These are phyloP conservation scores for Hylomyscus alleni DNA, from an alignment of 2,797 vertebrate genomes.

Conservation along the genomic window DNA sequence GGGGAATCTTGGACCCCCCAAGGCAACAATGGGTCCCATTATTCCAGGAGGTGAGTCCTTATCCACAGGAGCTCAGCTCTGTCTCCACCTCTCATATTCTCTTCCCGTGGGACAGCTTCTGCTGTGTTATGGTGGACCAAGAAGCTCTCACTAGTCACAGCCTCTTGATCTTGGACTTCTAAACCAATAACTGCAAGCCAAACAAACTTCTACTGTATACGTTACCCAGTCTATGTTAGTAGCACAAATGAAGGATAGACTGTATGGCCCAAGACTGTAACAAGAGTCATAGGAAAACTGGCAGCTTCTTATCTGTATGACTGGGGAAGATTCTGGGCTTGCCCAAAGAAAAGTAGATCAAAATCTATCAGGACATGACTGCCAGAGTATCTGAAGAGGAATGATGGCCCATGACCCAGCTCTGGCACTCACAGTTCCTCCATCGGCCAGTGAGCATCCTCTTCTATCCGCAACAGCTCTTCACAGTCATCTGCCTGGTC, in stretches of 20 bases:
- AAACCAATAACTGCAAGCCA: background rate
- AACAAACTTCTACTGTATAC: background rate
- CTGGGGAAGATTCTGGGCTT: background rate
- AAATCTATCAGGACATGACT: background rate
- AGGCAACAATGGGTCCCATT: background rate
- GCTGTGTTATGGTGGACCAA: background rate
- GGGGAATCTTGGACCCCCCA: background rate
- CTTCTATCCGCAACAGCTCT: conserved; percentile 96
- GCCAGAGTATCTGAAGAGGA: background rate
- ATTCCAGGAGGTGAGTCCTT: background rate
- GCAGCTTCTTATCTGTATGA: background rate
- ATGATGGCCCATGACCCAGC: background rate
- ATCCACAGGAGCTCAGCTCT: background rate
- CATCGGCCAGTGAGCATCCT: conserved; percentile 92
- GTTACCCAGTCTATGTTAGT: background rate
- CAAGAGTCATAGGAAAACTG: background rate
- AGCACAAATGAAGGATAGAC: background rate
- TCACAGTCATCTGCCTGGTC: conserved; percentile 92
- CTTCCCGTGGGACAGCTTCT: background rate
- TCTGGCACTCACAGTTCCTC: conserved; percentile 90
- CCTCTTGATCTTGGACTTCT: background rate
- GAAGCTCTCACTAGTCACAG: background rate
- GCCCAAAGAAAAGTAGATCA: background rate
- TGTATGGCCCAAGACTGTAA: background rate
- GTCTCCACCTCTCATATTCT: background rate